A percentile compares a stretch with the other conserved stretches of the same genome.
These are phyloP conservation scores for Synanthedon andrenaeformis DNA, from an alignment of 2,888 invertebrate species.

Conservation along the genomic window DNA sequence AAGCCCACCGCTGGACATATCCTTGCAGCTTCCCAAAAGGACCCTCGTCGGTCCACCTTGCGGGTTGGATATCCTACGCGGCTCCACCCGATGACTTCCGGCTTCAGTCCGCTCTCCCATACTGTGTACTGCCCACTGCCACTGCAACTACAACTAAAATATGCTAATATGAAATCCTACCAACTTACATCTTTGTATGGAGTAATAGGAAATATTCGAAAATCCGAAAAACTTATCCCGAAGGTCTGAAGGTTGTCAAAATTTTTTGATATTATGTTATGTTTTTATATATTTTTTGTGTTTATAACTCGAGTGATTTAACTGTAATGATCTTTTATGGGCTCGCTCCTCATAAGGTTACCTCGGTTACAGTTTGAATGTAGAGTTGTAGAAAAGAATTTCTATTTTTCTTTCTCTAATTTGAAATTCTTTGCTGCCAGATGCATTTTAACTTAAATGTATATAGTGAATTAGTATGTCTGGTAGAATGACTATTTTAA, in stretches of 20 bases:
- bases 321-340: conserved; percentile 25
- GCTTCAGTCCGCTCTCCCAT: no score
- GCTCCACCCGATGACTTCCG: no score
- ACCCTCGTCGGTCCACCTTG: background rate
- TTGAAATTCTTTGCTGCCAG: background rate
- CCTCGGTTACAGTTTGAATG: conserved; percentile 22
- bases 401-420: background rate
- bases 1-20: no score
- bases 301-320: conserved; percentile 30
- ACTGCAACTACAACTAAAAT: background rate
- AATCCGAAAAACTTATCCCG: conserved; percentile 1
- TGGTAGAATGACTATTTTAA: background rate
- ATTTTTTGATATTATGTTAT: conserved; percentile 6
- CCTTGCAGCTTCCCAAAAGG: background rate
- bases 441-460: background rate
- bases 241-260: background rate
- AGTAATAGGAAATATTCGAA: conserved; percentile 6
- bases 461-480: no score
- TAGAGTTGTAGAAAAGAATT: conserved; percentile 7
- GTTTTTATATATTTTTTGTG: conserved; percentile 14
- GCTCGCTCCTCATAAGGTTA: conserved; percentile 21
- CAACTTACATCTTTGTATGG: conserved; percentile 23
- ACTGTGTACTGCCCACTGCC: no score
- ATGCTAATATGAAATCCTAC: background rate
- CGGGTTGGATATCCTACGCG: background rate